phyloP scores from a whole-genome alignment of 2,888 invertebrate genomes.

The Drosophila macrospina region DNA sequence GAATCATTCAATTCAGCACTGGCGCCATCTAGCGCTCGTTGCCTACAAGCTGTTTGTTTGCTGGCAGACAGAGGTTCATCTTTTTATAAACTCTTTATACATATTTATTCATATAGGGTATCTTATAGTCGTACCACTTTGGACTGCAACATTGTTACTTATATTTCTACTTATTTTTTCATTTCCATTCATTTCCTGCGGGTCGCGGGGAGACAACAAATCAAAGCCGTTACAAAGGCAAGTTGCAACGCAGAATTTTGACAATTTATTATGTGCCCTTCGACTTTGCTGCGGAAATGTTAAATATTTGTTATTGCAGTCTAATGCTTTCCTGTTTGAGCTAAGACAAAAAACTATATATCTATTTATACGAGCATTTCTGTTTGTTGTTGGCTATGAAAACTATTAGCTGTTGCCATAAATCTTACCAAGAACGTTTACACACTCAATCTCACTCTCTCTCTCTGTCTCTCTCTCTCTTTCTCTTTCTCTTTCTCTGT shows the following conservation, averaged over 20 bases:
- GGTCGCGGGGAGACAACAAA: constrained; percentile 55
- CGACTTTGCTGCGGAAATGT: constrained; percentile 73
- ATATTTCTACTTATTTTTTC: constrained; percentile 27
- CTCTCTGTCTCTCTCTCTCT: background rate
- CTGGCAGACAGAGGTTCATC: no score
- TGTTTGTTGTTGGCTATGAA: constrained; percentile 65
- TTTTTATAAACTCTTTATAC: no score
- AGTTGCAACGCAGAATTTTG: constrained; percentile 69
- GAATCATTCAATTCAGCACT: no score
- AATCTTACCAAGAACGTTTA: constrained; percentile 46
- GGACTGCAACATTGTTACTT: background rate
- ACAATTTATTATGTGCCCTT: constrained; percentile 73
- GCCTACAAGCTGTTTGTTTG: no score
- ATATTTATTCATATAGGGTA: background rate
- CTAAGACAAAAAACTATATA: constrained; percentile 59
- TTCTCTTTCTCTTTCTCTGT: background rate
- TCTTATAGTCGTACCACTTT: background rate
- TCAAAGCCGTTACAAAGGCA: constrained; percentile 74
- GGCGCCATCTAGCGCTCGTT: no score
- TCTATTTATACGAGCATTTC: background rate
- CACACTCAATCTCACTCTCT: background rate
- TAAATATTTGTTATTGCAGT: constrained; percentile 82
- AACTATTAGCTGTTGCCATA: constrained; percentile 73
- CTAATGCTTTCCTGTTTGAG: constrained; percentile 73
- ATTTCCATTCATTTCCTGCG: constrained; percentile 48